Base-by-base conservation (phyloP, 1,140 invertebrate species). In the Tetragonula clypearis region DNA sequence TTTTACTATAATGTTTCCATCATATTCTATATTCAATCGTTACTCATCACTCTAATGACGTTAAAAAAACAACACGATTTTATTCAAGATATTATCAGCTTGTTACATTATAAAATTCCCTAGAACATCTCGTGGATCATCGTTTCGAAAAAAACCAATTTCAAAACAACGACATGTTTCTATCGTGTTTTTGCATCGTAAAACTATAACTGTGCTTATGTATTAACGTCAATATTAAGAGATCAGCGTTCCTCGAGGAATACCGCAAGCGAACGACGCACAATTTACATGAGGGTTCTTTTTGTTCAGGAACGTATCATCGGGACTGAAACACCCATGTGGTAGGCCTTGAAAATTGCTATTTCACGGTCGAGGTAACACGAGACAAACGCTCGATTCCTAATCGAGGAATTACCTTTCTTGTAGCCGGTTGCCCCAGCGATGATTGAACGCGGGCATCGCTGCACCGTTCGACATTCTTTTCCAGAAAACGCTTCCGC, bases 371-470 rank as follows among this genome's bases (percentile, higher is more conserved):
- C 66, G 79, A 86, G 75, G 78, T 80, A 68, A 58, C 82, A 76
- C 66, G 74, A 62, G 88, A 85, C 82, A 80, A 90, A 90, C 76
- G 60, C 75, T 62, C 75, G 60, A 87, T 90, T 83, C 68, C 85
- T 89, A 79, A 88, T 84, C 82, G 81, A 84, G 55, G 68, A 80
- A 86, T 84, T 71, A 84, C 66, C 76, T 60, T 87, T 87, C 89
- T 89, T 89, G 30, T 17, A 30, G 30, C 30, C 66, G 17, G 66
- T 21, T 68, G 62, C 62, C 17, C 53, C 17, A 11, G 26, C 55
- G 26, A 77, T 77, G 35, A 82, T 84, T 86, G 75, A 68, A 41
- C 21, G 35, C 66, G 74, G 19, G 58, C 77, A 85, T 21, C 66
- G 76, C 60, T 76, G 56, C 81, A 14, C 53, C n/a, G 23, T 78